A percentile compares a stretch with the other conserved stretches of the same genome.
phyloP scores from a whole-genome alignment of 1,140 invertebrate species.

The Tribolium madens region DNA sequence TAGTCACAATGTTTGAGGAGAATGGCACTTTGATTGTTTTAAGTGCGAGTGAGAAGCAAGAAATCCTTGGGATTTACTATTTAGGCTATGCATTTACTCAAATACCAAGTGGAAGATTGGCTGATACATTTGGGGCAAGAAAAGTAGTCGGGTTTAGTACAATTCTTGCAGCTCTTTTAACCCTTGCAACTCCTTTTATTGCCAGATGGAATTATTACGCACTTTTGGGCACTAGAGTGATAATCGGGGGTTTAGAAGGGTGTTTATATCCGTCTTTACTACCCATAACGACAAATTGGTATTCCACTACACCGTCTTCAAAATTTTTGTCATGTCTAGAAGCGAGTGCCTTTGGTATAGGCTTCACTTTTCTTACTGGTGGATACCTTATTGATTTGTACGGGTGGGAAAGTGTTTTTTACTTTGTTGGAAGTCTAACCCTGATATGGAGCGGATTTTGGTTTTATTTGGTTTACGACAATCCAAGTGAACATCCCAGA shows the following conservation, averaged over 20 bases:
- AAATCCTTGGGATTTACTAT: not conserved
- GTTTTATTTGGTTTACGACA: not conserved
- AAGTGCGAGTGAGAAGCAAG: not conserved
- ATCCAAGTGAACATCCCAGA: not conserved
- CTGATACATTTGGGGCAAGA: not conserved
- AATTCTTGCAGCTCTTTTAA: not conserved
- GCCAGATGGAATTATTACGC: not conserved
- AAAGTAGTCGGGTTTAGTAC: not conserved
- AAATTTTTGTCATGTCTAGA: not conserved
- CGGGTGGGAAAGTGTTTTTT: not conserved
- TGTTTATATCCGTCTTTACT: not conserved
- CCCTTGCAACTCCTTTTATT: not conserved
- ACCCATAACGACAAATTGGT: not conserved
- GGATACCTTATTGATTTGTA: not conserved
- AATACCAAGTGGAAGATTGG: not conserved
- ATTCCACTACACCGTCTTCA: not conserved
- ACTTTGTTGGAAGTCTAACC: not conserved
- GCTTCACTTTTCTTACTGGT: not conserved
- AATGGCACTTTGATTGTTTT: not conserved
- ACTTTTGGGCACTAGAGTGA: not conserved
- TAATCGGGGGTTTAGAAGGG: not conserved
- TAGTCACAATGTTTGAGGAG: not conserved
- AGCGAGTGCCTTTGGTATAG: not conserved
- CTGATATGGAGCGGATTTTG: not conserved
- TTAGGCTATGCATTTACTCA: not conserved